Percentiles rank a stretch among this genome's conserved stretches.
phyloP scores from a whole-genome alignment of 1,140 invertebrate genomes.

The Mesaphorura yosii region DNA sequence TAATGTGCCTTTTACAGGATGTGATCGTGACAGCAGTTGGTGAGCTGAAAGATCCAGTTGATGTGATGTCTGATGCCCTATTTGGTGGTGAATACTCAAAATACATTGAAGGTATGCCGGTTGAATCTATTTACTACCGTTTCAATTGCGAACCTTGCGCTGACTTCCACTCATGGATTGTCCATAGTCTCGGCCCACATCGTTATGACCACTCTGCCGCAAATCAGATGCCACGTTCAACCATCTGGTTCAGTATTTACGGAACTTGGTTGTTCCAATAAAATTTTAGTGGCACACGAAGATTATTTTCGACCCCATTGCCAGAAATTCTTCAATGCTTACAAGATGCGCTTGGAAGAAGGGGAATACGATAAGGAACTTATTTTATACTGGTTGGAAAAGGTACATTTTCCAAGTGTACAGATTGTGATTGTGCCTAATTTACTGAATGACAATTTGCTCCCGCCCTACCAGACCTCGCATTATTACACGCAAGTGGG shows the following conservation, averaged over 20 bases:
- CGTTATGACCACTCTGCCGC: not conserved
- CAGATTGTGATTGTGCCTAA: too few species aligned
- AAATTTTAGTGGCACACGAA: slow-evolving; percentile 14
- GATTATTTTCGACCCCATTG: slow-evolving; percentile 16
- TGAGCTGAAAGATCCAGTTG: not conserved
- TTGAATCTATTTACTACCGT: too few species aligned
- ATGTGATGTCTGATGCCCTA: not conserved
- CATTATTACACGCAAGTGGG: too few species aligned
- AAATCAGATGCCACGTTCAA: slow-evolving; percentile 21
- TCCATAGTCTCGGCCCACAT: slow-evolving; percentile 8
- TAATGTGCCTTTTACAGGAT: too few species aligned
- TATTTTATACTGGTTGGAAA: slow-evolving; percentile 7
- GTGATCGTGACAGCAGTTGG: too few species aligned
- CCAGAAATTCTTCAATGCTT: slow-evolving; percentile 11
- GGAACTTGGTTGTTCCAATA: slow-evolving; percentile 9
- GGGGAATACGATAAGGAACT: slow-evolving; percentile 12
- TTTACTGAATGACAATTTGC: too few species aligned
- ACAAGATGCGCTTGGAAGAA: not conserved
- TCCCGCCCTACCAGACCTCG: too few species aligned
- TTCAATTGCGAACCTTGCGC: too few species aligned
- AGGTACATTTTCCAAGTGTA: not conserved
- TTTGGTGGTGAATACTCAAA: not conserved
- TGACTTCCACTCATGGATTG: too few species aligned
- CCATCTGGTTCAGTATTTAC: not conserved
- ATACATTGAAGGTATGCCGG: too few species aligned